Base-by-base conservation (phyloP, 2,113 vertebrate genomes). In the Smithornis capensis region DNA sequence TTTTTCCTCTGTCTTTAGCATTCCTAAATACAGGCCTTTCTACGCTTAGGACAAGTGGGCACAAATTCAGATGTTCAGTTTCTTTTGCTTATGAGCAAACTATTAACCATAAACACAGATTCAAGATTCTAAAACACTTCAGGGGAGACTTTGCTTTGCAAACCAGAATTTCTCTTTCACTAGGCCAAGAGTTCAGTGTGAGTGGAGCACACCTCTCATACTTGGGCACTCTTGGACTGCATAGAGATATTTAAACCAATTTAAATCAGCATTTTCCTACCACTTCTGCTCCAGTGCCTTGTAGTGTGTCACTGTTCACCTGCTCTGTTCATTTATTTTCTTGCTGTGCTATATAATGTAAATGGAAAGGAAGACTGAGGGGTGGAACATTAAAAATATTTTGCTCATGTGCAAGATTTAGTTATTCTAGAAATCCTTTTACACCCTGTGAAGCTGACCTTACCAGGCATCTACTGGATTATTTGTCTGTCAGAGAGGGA, bases 1-100 rank as follows among this genome's bases (percentile, higher is more conserved):
- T 57, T 76, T 49, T 18, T 6, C 28, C 67, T 60, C 28, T 71
- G 15, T 21, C 63, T 86, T 89, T 23, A 83, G 33, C 33, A 45
- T 65, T 68, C 25, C 28, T 14, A 37, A 12, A 9, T 33, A 31
- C 2, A 27, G 33, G 25, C 38, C 33, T 79, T 38, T 33, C 42
- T 10, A 31, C 0, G 0, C 21, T 62, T n/a, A 28, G 2, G 3
- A 56, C 16, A 28, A 14, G 27, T 35, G 42, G 21, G 75, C 68
- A 45, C 35, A 80, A 69, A 50, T 24, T 45, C 52, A 55, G 38
- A 70, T 38, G 59, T n/a, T 64, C n/a, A 33, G 33, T 44, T 18
- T 55, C 31, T 67, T 19, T 17, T 31, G 21, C 22, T 60, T 75
- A 40, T 40, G 42, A 33, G 5, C 7, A 19, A 45, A 76, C 9